Evolutionary conservation across 2,797 vertebrate species (phyloP).

Genomic region (Chelidonichthys spinosus): DNA sequence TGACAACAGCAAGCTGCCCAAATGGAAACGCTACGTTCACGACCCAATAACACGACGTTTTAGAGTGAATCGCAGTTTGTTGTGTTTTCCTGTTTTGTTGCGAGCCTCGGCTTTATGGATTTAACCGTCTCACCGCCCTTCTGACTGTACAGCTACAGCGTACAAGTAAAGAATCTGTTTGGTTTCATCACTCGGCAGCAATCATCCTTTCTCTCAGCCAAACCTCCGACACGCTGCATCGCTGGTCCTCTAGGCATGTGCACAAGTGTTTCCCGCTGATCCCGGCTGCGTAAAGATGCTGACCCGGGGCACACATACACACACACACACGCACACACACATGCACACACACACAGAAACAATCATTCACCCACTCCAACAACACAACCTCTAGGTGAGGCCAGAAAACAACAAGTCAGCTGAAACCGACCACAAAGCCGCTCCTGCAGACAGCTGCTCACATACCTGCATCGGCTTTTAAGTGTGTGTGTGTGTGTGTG

Average conservation of each 20-base stretch:
- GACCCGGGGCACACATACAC: constrained; percentile 51
- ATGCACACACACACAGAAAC: constrained; percentile 26
- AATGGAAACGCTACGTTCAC: no score
- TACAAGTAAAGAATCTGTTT: neutral
- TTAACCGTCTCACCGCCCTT: neutral
- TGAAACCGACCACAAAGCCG: constrained; percentile 1
- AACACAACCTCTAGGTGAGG: constrained; percentile 57
- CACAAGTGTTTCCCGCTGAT: constrained; percentile 49
- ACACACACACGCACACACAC: constrained; percentile 32
- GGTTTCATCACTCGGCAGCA: constrained; percentile 27
- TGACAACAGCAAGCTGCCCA: constrained; percentile 8
- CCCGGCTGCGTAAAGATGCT: constrained; percentile 46
- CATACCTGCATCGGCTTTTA: neutral
- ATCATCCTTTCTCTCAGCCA: constrained; percentile 6
- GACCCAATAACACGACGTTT: neutral
- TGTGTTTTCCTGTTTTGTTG: neutral
- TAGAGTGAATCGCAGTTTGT: neutral
- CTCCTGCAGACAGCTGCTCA: constrained; percentile 16
- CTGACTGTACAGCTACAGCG: neutral
- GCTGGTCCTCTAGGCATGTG: constrained; percentile 34
- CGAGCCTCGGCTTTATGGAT: neutral
- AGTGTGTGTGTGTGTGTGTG: neutral
- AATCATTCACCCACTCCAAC: constrained; percentile 54
- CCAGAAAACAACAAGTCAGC: constrained; percentile 48
- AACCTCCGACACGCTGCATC: constrained; percentile 15